Evolutionary conservation across 2,113 vertebrate species (phyloP).

Genomic region (Nothobranchius kuhntae): DNA sequence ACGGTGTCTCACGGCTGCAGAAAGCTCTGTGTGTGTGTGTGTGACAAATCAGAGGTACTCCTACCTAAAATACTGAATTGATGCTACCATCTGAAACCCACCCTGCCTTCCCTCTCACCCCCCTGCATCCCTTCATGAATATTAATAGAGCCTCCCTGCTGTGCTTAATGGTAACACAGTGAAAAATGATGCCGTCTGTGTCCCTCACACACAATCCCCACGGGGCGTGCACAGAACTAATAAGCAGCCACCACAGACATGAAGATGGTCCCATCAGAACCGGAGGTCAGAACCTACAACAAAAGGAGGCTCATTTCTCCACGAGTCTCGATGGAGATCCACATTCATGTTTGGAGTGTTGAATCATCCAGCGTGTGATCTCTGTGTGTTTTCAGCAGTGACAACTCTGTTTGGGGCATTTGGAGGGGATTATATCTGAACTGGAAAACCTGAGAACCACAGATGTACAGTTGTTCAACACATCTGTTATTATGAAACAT

Average conservation of each 20-base stretch:
- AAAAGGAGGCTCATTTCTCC: slow-evolving; percentile 15
- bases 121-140: slow-evolving; percentile 73
- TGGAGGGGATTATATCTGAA: background rate
- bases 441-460: slow-evolving; percentile 1
- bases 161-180: slow-evolving; percentile 72
- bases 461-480: no score
- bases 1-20: background rate
- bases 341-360: slow-evolving; percentile 2
- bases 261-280: slow-evolving; percentile 56
- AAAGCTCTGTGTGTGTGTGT: background rate
- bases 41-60: background rate
- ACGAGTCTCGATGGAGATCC: background rate
- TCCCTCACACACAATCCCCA: slow-evolving; percentile 50
- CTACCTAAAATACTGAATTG: background rate
- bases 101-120: slow-evolving; percentile 2
- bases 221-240: slow-evolving; percentile 49
- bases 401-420: slow-evolving; percentile 34
- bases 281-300: slow-evolving; percentile 32
- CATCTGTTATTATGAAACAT: no score
- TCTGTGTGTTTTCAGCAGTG: slow-evolving; percentile 22
- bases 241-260: slow-evolving; percentile 43
- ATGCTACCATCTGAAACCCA: slow-evolving; percentile 4
- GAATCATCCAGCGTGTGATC: slow-evolving; percentile 6
- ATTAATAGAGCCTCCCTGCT: slow-evolving; percentile 68
- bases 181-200: slow-evolving; percentile 71